Evolutionary conservation across 35 echinoderm and acorn worm genomes (phyloP), one percentile per base, ranked within the genome.

Genomic region (Anneissia japonica): DNA sequence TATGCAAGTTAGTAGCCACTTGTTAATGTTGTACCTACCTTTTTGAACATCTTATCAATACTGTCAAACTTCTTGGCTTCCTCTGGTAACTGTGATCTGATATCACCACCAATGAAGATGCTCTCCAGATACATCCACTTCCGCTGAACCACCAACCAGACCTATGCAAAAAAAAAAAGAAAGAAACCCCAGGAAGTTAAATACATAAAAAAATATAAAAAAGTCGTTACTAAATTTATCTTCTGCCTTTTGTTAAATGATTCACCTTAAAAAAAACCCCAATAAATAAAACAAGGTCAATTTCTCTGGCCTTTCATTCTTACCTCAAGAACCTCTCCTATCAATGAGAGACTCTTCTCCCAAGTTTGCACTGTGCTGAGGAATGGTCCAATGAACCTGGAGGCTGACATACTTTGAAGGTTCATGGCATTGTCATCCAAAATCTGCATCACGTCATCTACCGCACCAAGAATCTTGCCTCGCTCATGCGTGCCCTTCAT

Each of bases 61-160:
- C 87, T 90, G 87, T 99, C 96, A 99, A 99, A 99, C 75, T 99
- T 99, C 79, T 99, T 99, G 35, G 96, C 96, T 77, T 99, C 96
- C 76, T 99, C 96, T 34, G 96, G 96, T 10, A 99, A 90, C 90
- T 99, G 96, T 0, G 96, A 94, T 80, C 96, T 76, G 87, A 99
- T 99, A 40, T 99, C 96, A 76, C 96, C 96, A 82, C 96, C 96
- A 37, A 99, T 99, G 35, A 99, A 99, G 73, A 99, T 99, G 79
- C 96, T 99, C 80, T 99, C 96, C 26, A 99, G 82, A 75, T 99
- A 99, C 96, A 99, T 99, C 96, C 96, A 99, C 55, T 99, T 99
- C 13, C 96, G 86, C 30, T 99, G 96, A 4, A 99, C 96, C 1
- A 99, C 96, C 92, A 99, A 39, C 96, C 96, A 99, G 0, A 97